Evolutionary conservation across 2,113 vertebrate species (phyloP).

Genomic region (Mirza zaza): DNA sequence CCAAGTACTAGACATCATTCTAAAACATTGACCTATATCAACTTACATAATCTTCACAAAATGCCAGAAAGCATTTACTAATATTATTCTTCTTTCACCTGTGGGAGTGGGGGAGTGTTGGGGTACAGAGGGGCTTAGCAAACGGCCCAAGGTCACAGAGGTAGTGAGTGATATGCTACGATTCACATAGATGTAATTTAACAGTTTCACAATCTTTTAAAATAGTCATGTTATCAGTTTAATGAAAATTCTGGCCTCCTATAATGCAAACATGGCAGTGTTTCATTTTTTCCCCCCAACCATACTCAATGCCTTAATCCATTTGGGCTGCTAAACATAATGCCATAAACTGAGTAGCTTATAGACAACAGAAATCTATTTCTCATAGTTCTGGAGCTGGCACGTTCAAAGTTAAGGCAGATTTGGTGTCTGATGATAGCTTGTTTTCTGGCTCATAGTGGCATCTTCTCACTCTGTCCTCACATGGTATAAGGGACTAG

Average conservation of each 20-base stretch:
- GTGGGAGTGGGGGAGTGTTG: rapidly evolving
- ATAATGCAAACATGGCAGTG: too few relatives aligned
- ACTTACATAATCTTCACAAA: not conserved
- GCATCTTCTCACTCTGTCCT: not conserved
- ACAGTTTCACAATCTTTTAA: not conserved
- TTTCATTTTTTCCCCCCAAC: not conserved
- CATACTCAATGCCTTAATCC: not conserved
- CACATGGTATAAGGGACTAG: not conserved
- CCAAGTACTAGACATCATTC: not conserved
- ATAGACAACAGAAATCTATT: not conserved
- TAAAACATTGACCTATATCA: not conserved
- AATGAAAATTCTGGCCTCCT: not conserved
- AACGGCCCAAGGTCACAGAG: not conserved
- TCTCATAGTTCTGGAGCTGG: not conserved
- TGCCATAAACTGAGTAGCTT: not conserved
- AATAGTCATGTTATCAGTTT: not conserved
- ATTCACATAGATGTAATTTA: not conserved
- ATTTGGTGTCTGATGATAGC: not conserved
- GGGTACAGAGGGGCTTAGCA: not conserved
- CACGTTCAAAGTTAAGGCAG: not conserved
- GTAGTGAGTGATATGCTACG: not conserved
- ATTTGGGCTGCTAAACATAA: not conserved
- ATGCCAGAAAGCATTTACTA: not conserved
- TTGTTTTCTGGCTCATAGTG: not conserved
- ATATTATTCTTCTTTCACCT: not conserved